Percentiles rank a stretch among this genome's conserved stretches.
phyloP scores from a whole-genome alignment of 2,797 vertebrate genomes.

The Spondyliosoma cantharus region DNA sequence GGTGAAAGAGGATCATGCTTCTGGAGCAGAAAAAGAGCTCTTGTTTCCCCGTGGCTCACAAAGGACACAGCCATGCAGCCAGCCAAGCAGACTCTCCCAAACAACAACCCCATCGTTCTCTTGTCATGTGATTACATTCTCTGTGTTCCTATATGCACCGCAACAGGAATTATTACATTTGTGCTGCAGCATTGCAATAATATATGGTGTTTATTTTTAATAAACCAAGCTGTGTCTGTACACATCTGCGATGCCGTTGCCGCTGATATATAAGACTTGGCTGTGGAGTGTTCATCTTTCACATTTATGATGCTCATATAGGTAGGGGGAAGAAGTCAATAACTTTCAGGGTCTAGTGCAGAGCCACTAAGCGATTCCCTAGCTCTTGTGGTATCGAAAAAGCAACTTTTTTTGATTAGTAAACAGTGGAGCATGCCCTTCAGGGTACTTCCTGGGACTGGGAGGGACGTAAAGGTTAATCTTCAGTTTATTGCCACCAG shows the following conservation, averaged over 20 bases:
- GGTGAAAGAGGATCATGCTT: slow-evolving; percentile 82
- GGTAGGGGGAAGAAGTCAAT: slow-evolving; percentile 80
- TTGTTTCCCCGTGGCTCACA: slow-evolving; percentile 80
- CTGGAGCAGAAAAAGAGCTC: slow-evolving; percentile 82
- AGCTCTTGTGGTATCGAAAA: slow-evolving; percentile 76
- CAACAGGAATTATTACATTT: slow-evolving; percentile 76
- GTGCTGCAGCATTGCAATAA: slow-evolving; percentile 66
- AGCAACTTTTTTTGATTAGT: slow-evolving; percentile 86
- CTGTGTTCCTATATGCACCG: slow-evolving; percentile 71
- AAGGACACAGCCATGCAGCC: slow-evolving; percentile 74
- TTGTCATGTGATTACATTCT: slow-evolving; percentile 70
- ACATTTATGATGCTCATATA: slow-evolving; percentile 82
- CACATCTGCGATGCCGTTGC: slow-evolving; percentile 58
- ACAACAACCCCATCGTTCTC: slow-evolving; percentile 68
- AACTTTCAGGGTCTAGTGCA: slow-evolving; percentile 77
- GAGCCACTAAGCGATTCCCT: slow-evolving; percentile 73
- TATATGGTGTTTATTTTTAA: slow-evolving; percentile 82
- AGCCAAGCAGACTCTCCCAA: slow-evolving; percentile 69
- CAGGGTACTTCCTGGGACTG: slow-evolving; percentile 79
- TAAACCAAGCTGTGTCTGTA: slow-evolving; percentile 77
- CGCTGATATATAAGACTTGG: slow-evolving; percentile 71
- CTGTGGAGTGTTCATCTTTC: slow-evolving; percentile 79
- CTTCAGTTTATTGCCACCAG: slow-evolving; percentile 85
- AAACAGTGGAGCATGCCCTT: slow-evolving; percentile 82
- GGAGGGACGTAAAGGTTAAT: slow-evolving; percentile 84